Conservation (phyloP, 2,797 vertebrate species). For the Lacerta viridis region DNA sequence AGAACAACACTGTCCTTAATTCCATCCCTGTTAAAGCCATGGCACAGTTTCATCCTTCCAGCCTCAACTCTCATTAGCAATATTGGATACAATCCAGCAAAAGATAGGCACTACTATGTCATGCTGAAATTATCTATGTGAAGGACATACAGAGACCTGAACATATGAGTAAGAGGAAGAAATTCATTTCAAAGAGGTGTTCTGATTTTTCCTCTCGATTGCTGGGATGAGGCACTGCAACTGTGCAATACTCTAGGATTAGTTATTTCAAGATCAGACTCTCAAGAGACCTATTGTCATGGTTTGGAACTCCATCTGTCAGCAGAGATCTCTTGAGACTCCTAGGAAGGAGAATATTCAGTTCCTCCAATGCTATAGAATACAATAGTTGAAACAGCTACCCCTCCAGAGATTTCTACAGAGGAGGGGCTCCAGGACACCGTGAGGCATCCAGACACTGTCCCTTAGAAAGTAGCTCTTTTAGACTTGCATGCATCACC, state of each 20-base stretch:
- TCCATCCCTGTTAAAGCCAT: not conserved
- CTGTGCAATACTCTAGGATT: too few relatives aligned
- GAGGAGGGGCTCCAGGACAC: not conserved
- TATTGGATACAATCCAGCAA: not conserved
- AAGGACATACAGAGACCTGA: not conserved
- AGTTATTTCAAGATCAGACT: not conserved
- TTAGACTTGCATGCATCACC: not conserved
- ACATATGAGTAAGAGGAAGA: too few relatives aligned
- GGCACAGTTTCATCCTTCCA: not conserved
- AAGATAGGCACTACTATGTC: not conserved
- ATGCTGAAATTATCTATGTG: not conserved
- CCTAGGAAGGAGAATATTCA: not conserved
- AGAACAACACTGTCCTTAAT: not conserved
- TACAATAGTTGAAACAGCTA: not conserved
- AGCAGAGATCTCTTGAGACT: not conserved
- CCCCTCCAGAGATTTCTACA: not conserved
- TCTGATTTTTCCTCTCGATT: not conserved
- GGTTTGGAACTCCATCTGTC: too few relatives aligned
- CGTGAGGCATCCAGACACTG: not conserved
- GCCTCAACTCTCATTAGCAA: not conserved
- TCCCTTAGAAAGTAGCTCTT: not conserved
- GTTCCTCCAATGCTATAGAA: not conserved
- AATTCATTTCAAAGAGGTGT: not conserved
- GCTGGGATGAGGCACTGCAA: not conserved
- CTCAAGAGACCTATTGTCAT: too few relatives aligned